Evolutionary conservation across 2,888 invertebrate species (phyloP), one percentile per base, ranked within the genome.

Genomic region (Andricus quercusramuli): DNA sequence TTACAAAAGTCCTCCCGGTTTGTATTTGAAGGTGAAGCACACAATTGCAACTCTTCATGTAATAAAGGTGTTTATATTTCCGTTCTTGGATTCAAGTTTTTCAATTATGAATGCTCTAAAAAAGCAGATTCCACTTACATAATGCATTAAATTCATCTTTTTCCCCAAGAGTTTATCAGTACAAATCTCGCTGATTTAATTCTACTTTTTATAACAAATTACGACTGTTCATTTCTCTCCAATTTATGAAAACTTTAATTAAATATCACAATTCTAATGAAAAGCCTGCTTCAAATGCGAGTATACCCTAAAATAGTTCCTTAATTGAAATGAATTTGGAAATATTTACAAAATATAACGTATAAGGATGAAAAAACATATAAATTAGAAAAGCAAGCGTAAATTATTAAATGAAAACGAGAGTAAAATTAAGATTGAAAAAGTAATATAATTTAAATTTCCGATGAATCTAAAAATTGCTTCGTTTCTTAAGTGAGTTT

Each of bases 221-320:
- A 70, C 32, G 32, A 68, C 22, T 37, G n/a, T 32, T 37, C 6
- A 4, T 8, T 20, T 66, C 37, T 41, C 51, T 2, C 51, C 1
- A 6, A 20, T 51, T 20, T 51, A 5, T 51, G 17, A 20, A 51
- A 51, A 51, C 51, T 51, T 51, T 9, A 70, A 81, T 68, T 81
- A 83, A 80, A 68, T 84, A 85, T 85, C 84, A 84, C 86, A 84
- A 84, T 84, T 81, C 82, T 84, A 86, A 84, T 82, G 82, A 81
- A 84, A 85, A 87, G 83, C 85, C 85, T 88, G 83, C 47, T 87
- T 86, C 78, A 82, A 79, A 86, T 65, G 56, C 51, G 56, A 56
- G 56, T n/a, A 11, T 79, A 29, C 11, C 11, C 41, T 68, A 25
- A 68, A 20, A 29, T 70, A 29, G 17, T 47, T 47, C n/a, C 13